Evolutionary conservation across 2,888 invertebrate genomes (phyloP), one percentile per base, ranked within the genome.

Genomic region (Monoplex corrugatus): DNA sequence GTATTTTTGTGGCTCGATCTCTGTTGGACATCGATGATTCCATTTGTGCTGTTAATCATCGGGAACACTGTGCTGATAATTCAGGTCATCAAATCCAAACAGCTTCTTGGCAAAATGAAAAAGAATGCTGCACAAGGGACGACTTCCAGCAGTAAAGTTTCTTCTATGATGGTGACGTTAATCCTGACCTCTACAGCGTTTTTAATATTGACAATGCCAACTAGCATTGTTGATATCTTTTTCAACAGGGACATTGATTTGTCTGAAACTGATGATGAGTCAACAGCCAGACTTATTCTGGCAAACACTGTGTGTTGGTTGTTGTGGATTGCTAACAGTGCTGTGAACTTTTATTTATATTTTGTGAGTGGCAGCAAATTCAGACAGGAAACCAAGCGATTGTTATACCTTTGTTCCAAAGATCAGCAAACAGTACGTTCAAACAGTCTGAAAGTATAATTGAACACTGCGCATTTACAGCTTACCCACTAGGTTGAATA

Each of bases 311-410:
- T 23, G 2, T 5, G 8, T 68, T 28, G 28, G 28, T 3, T 80
- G 19, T 19, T 40, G 40, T 80, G 40, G 40, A 80, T 80, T 43
- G 28, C 40, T 19, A 10, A 23, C 10, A 23, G 23, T 0, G 78
- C 40, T 3, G 23, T 23, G 28, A 80, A 80, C 43, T 80, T 80
- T 40, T 80, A 80, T 43, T 28, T 80, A 10, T 80, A 80, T 19
- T 40, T 80, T 23, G 28, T 80, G 23, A 80, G 78, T 23, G 78
- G 78, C 43, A 80, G 78, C 23, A 80, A 40, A 40, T 80, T 80
- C 43, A 40, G 78, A 28, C 78, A 80, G 78, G 78, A 80, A 40
- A 28, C 78, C 1, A 40, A 40, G 23, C 40, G 78, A 10, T 40
- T 23, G 19, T 40, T 80, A 43, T 80, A 28, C 32, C 43, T 40